Base-by-base conservation (phyloP, 2,888 invertebrate genomes). In the Stegana nigrithorax region DNA sequence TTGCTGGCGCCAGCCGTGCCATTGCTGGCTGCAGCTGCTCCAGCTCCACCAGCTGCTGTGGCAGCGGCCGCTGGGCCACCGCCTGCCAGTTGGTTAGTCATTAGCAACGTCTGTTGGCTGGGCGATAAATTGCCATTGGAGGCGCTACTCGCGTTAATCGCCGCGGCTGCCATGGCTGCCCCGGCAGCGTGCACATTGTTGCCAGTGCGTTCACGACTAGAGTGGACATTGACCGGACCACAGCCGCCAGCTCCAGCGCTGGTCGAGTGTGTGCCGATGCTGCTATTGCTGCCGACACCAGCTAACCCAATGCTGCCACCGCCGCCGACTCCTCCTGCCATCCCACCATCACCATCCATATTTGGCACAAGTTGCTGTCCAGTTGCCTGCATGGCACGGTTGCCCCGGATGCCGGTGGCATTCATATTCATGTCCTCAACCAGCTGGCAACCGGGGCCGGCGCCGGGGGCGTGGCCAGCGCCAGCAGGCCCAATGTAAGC, bases 71-170 rank as follows among this genome's bases (percentile, higher is more conserved):
- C 4, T 32, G 63, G n/a, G n/a, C 68, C 67, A 4, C 69, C 68
- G 2, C 69, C 71, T 32, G 36, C 12, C 26, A 6, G 25, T 1
- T 10, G n/a, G 12, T 42, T 25, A 42, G 25, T 14, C 3, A 63
- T 4, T 32, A 62, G 68, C 44, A 66, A 17, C 19, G 56, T 7
- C 10, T 39, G 55, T 17, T 73, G 67, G n/a, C 77, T 73, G 1
- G 82, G 81, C 53, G 82, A 82, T 57, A 80, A 71, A 63, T 82
- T 82, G 60, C 83, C 82, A 64, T 82, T 82, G 23, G 75, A 76
- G 21, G 67, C 56, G 12, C 68, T 60, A n/a, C n/a, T n/a, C n/a
- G 72, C 53, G n/a, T 69, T 64, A 27, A 69, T 59, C 2, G 58
- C 50, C 55, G 61, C 6, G 29, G 19, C 32, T 17, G 58, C 17